Evolutionary conservation across 2,888 invertebrate genomes (phyloP), one percentile per base, ranked within the genome.

Genomic region (Tuberolachnus salignus): DNA sequence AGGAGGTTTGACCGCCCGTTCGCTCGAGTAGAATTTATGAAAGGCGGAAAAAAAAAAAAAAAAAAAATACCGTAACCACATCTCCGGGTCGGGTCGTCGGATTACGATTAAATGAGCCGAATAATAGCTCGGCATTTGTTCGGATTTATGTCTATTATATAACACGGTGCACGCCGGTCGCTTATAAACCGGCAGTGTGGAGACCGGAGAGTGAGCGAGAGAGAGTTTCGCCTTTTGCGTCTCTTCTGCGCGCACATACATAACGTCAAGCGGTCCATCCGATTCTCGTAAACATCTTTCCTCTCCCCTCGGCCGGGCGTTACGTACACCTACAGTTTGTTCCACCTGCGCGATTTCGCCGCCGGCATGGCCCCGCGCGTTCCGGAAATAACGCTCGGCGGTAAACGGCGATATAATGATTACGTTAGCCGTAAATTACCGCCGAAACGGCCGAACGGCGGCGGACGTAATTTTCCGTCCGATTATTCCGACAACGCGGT

Each of bases 211-310:
- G n/a, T n/a, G n/a, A n/a, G n/a, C n/a, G 3, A 34, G 34, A 34
- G 34, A 34, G 3, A 34, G n/a, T 19, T 44, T n/a, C 55, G 19
- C 61, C 74, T 51, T 66, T 75, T 66, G 55, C 51, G 10, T 64
- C 53, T 11, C 53, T 11, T 23, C 34, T 16, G 23, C 42, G n/a
- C 26, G 51, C 26, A 34, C 57, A 26, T 46, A 66, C 74, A 46
- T 55, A 66, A 78, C 75, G 75, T 78, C 75, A 78, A 78, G 67
- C 75, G 67, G 75, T 59, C 75, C 75, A 78, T 78, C 75, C 75
- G 75, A 67, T 67, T 78, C 67, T 78, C 75, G 67, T 78, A 78
- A 78, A 78, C 75, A 78, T 78, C 55, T 44, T 21, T 23, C 53
- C 66, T 16, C 6, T 26, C 66, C 61, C 55, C 26, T 55, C 53